Percentiles rank a stretch among this genome's conserved stretches.
phyloP scores from a whole-genome alignment of 2,113 vertebrate species.

The Porphyrio hochstetteri region DNA sequence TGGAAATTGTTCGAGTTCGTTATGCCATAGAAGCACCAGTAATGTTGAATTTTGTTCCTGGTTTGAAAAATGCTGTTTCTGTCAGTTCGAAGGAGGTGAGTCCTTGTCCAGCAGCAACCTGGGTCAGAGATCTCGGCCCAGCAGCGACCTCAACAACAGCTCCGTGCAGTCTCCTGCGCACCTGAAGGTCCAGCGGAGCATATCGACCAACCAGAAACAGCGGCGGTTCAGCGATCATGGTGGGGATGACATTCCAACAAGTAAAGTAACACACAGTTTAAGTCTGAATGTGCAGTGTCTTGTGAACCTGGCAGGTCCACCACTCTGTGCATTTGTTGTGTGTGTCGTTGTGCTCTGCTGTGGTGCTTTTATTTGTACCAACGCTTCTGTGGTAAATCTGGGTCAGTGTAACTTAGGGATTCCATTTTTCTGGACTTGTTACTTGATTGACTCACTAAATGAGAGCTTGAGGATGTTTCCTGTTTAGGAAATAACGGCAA shows the following conservation, averaged over 20 bases:
- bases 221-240: conserved; percentile 98
- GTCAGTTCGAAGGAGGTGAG: conserved; percentile 93
- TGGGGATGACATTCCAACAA: conserved; percentile 80
- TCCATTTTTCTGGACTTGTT: not conserved
- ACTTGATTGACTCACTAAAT: not conserved
- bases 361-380: not conserved
- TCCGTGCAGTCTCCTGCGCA: conserved; percentile 93
- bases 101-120: conserved; percentile 88
- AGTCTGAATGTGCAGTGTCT: conserved; percentile 73
- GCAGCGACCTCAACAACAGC: conserved; percentile 96
- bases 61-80: not conserved
- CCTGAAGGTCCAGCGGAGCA: conserved; percentile 95
- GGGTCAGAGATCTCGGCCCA: conserved; percentile 90
- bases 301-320: conserved; percentile 54
- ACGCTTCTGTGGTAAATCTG: not conserved
- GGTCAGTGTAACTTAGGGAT: not conserved
- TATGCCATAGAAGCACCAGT: not conserved
- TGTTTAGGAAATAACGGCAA: not conserved
- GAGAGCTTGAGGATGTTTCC: not conserved
- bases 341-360: not conserved
- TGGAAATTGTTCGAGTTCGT: not conserved
- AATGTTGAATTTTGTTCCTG: not conserved
- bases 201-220: conserved; percentile 97
- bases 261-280: conserved; percentile 69
- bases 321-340: conserved; percentile 63